Evolutionary conservation across 2,113 vertebrate genomes (phyloP).

Genomic region (Macquaria australasica): DNA sequence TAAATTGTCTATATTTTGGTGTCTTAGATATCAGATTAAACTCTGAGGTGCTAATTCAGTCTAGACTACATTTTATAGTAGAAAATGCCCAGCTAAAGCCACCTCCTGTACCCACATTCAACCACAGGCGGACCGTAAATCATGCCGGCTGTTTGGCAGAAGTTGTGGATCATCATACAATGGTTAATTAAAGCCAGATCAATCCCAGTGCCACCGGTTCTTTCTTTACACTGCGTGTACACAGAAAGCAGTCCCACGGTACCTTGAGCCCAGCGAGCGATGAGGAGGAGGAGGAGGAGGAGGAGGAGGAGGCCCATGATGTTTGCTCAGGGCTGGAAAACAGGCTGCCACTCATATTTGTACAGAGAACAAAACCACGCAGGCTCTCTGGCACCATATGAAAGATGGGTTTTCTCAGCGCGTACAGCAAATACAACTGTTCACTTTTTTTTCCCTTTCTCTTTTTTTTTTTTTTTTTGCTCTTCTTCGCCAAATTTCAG

Average conservation of each 20-base stretch:
- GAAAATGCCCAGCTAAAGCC: constrained; percentile 2
- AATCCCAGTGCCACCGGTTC: constrained; percentile 58
- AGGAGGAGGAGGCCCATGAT: constrained; percentile 25
- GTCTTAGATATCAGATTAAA: background rate
- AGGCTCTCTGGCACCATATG: constrained; percentile 67
- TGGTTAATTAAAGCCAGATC: constrained; percentile 71
- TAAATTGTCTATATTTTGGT: background rate
- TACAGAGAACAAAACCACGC: constrained; percentile 65
- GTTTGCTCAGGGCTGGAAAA: constrained; percentile 62
- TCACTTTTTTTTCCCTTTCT: constrained; percentile 25
- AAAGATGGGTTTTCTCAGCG: constrained; percentile 65
- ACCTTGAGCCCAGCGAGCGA: constrained; percentile 18
- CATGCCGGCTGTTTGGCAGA: constrained; percentile 56
- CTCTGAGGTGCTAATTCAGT: background rate
- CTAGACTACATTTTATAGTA: background rate
- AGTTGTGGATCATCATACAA: constrained; percentile 63
- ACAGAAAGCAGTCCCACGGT: constrained; percentile 53
- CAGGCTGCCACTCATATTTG: constrained; percentile 71
- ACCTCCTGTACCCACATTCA: constrained; percentile 15
- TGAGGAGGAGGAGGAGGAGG: constrained; percentile 36
- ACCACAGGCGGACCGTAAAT: constrained; percentile 56
- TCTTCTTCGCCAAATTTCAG: constrained; percentile 54
- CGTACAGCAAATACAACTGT: constrained; percentile 66
- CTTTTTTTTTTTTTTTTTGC: constrained; percentile 20
- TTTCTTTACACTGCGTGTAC: constrained; percentile 31